Conservation (phyloP, 2,888 invertebrate species). For the Meliscaeva auricollis region DNA sequence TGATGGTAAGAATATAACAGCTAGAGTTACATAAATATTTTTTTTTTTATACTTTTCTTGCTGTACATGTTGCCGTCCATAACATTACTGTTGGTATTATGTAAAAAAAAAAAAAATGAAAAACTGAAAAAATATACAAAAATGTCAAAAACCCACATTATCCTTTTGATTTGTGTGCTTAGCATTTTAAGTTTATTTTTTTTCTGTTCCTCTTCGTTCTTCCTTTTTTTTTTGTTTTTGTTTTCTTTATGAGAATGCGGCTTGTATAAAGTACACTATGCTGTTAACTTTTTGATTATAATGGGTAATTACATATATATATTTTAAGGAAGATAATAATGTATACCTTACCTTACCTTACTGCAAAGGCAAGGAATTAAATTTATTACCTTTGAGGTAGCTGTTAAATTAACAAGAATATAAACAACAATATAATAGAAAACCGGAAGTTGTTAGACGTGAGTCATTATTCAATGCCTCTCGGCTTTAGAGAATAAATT, state of each 20-base stretch:
- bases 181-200: constrained; percentile 51
- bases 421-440: background rate
- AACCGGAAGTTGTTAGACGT: background rate
- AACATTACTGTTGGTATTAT: background rate
- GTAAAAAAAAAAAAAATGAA: background rate
- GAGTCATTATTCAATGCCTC: background rate
- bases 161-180: constrained; percentile 59
- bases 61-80: background rate
- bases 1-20: background rate
- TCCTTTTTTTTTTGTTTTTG: background rate
- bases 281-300: constrained; percentile 14
- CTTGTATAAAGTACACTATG: too few relatives aligned
- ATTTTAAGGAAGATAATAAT: too few relatives aligned
- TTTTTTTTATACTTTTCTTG: background rate
- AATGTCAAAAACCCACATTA: constrained; percentile 67
- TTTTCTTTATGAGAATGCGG: too few relatives aligned
- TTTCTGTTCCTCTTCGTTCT: background rate
- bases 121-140: constrained; percentile 28
- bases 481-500: background rate
- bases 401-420: constrained; percentile 5
- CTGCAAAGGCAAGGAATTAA: background rate
- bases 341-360: background rate
- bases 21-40: background rate
- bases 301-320: background rate
- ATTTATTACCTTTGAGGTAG: constrained; percentile 4